Conservation (phyloP, 1,140 invertebrate species). For the Drosophila dunni region DNA sequence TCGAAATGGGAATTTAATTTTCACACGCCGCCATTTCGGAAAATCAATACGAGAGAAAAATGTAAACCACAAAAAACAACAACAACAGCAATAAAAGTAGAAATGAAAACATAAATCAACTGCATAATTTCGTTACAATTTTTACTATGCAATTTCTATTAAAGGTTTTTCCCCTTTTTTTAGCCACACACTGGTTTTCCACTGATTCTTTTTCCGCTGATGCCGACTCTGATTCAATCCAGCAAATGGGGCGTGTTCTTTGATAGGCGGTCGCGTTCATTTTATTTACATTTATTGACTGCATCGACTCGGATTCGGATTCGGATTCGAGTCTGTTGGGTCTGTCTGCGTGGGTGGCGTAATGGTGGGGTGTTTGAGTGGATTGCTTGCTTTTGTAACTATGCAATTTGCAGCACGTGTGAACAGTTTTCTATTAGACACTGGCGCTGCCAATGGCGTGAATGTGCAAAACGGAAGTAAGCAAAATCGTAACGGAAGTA, state of each 20-base stretch:
- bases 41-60: slow-evolving; percentile 57
- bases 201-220: not conserved
- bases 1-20: slow-evolving; percentile 77
- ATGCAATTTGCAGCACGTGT: slow-evolving; percentile 68
- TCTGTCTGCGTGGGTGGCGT: not conserved
- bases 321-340: not conserved
- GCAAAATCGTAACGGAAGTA: slow-evolving; percentile 46
- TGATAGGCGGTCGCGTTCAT: slow-evolving; percentile 33
- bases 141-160: slow-evolving; percentile 51
- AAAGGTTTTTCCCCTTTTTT: slow-evolving; percentile 14
- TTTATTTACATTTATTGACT: slow-evolving; percentile 76
- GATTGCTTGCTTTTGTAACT: slow-evolving; percentile 13
- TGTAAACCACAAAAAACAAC: slow-evolving; percentile 19
- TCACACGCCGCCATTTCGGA: slow-evolving; percentile 63
- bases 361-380: not conserved
- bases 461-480: slow-evolving; percentile 40
- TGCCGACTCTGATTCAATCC: slow-evolving; percentile 4
- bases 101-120: slow-evolving; percentile 65
- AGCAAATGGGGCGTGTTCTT: slow-evolving; percentile 45
- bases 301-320: slow-evolving; percentile 23
- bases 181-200: not conserved
- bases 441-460: slow-evolving; percentile 34
- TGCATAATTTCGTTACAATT: slow-evolving; percentile 63
- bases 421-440: slow-evolving; percentile 62
- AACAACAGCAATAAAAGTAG: slow-evolving; percentile 14